Percentiles rank a stretch among this genome's conserved stretches.
Conservation (phyloP, 2,113 vertebrate genomes). For the Holacanthus passer region DNA sequence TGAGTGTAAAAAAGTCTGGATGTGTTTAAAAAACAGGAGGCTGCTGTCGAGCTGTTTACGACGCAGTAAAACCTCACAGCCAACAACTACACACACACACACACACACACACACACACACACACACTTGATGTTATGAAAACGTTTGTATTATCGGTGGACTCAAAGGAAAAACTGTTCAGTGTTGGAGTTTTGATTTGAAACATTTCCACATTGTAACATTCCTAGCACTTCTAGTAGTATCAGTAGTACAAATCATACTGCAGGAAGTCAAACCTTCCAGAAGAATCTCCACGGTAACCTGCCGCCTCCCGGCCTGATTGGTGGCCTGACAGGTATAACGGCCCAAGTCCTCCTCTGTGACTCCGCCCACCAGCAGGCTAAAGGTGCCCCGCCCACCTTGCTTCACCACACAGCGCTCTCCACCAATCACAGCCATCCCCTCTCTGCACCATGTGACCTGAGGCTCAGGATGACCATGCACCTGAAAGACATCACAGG, state of each 20-base stretch:
- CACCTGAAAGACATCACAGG: slow-evolving; percentile 82
- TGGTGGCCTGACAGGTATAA: slow-evolving; percentile 92
- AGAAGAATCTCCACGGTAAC: slow-evolving; percentile 92
- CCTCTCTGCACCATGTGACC: slow-evolving; percentile 91
- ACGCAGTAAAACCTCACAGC: not conserved
- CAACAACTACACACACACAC: not conserved
- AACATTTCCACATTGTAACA: no score
- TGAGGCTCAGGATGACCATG: slow-evolving; percentile 90
- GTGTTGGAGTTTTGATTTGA: no score
- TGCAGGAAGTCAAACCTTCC: slow-evolving; percentile 83
- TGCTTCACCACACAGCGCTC: slow-evolving; percentile 80
- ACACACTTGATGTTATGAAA: no score
- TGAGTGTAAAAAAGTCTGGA: not conserved
- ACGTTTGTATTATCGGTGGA: no score
- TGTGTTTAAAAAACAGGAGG: slow-evolving; percentile 32
- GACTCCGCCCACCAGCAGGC: slow-evolving; percentile 86
- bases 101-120: not conserved
- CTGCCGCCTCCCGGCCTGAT: slow-evolving; percentile 88
- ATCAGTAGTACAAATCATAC: not conserved
- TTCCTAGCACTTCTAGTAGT: not conserved
- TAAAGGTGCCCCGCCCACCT: slow-evolving; percentile 88
- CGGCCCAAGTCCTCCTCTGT: slow-evolving; percentile 86
- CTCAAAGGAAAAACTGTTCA: no score
- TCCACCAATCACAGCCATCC: slow-evolving; percentile 83
- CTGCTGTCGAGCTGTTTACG: slow-evolving; percentile 20